A percentile compares a stretch with the other conserved stretches of the same genome.
phyloP scores from a whole-genome alignment of 2,797 vertebrate species.

The Myiothlypis coronata region DNA sequence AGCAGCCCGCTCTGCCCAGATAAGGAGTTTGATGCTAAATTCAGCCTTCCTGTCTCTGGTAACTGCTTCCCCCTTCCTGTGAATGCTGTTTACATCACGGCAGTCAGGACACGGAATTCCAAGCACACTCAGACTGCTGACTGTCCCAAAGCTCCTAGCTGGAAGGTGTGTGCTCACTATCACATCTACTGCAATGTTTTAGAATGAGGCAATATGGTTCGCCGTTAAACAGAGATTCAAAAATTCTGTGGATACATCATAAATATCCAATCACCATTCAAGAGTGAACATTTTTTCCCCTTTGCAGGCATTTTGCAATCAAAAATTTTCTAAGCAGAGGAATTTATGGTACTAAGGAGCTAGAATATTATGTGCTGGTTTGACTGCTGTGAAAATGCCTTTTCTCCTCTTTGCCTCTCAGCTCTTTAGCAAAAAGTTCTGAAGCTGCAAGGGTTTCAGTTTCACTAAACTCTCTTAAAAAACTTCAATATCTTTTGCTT shows the following conservation, averaged over 20 bases:
- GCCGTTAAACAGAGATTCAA: background rate
- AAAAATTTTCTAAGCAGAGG: background rate
- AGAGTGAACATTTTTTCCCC: background rate
- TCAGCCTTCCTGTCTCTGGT: constrained; percentile 51
- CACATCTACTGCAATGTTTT: background rate
- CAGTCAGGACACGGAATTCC: background rate
- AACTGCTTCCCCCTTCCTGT: constrained; percentile 38
- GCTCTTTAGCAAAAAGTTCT: background rate
- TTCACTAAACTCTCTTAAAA: background rate
- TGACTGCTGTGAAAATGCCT: background rate
- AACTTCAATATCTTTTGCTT: background rate
- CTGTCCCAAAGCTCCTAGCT: background rate
- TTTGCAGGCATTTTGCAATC: background rate
- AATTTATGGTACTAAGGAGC: background rate
- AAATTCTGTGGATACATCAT: background rate
- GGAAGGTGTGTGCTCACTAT: background rate
- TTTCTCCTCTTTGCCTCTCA: background rate
- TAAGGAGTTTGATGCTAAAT: constrained; percentile 48
- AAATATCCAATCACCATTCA: background rate
- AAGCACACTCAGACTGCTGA: background rate
- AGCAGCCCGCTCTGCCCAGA: constrained; percentile 18
- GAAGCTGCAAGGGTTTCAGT: background rate
- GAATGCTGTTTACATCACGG: background rate
- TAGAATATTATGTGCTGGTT: background rate
- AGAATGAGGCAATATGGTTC: background rate